Conservation (phyloP, 2,113 vertebrate genomes). For the Onychostoma macrolepis region DNA sequence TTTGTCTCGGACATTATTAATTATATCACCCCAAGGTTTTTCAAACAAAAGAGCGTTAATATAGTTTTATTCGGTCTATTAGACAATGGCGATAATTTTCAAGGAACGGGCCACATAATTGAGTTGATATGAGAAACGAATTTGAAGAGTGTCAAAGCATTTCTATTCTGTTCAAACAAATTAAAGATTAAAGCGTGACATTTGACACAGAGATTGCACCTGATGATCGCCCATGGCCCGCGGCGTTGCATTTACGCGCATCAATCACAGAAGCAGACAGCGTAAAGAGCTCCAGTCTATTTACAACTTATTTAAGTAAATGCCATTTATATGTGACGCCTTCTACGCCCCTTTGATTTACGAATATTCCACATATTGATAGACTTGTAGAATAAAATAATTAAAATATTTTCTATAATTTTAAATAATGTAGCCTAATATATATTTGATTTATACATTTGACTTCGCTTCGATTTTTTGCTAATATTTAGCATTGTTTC, state of each 20-base stretch:
- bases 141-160: conserved; percentile 86
- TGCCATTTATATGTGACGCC: not conserved
- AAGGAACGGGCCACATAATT: conserved; percentile 74
- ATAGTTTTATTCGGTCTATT: conserved; percentile 75
- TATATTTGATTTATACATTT: not conserved
- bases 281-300: conserved; percentile 65
- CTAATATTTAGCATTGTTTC: not conserved
- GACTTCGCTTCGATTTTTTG: not conserved
- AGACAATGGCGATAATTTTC: conserved; percentile 67
- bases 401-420: not conserved
- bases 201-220: conserved; percentile 78
- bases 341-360: conserved; percentile 6
- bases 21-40: conserved; percentile 18
- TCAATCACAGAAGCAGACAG: conserved; percentile 75
- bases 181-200: conserved; percentile 89
- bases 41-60: conserved; percentile 62
- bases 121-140: conserved; percentile 92
- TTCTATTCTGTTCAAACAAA: conserved; percentile 90
- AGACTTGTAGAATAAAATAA: not conserved
- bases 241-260: conserved; percentile 76
- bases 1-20: conserved; percentile 50
- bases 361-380: not conserved
- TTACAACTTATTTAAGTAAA: conserved; percentile 46
- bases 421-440: not conserved
- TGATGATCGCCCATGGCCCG: conserved; percentile 72